Base-by-base conservation (phyloP, 2,888 invertebrate species). In the Odontomyia ornata region DNA sequence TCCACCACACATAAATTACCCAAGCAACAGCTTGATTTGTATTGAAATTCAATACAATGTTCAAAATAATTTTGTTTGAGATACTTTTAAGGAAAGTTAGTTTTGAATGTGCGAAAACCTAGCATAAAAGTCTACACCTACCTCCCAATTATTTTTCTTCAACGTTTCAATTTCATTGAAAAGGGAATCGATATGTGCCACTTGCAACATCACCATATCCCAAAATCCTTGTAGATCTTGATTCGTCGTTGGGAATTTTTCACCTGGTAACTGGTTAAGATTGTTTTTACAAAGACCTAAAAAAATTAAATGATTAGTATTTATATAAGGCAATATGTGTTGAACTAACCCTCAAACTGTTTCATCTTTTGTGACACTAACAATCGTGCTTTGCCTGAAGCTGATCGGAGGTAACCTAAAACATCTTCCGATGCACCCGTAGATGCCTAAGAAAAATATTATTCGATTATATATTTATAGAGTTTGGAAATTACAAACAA, bases 121-220 rank as follows among this genome's bases (percentile, higher is more conserved):
- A 36, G 9, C 3, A 36, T 36, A 36, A 36, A 5, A 36, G 9
- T 36, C 36, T 5, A 5, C 25, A n/a, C 69, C 79, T 85, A 89
- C 91, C 84, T 91, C 89, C 95, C 95, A 95, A 77, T 91, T 89
- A 80, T 92, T 92, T 13, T 85, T 88, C 81, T 89, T 91, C 13
- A 93, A 85, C 11, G 83, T 83, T 5, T 90, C 91, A 47, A 95
- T 89, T 78, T 93, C 92, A 15, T 90, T 89, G 85, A 95, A 96
- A 81, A 95, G 88, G 3, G 91, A 90, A 84, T 96, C 92, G 75
- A 98, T 92, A 83, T 97, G 94, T 79, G 92, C 91, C 23, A 98
- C 94, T 88, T 98, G 97, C 69, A 98, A 89, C 85, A 93, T 92
- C 30, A 98, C 96, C 96, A 98, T 97, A 86, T 98, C 98, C 98